Evolutionary conservation across 2,888 invertebrate species (phyloP).

Genomic region (Pterobdella sp.): DNA sequence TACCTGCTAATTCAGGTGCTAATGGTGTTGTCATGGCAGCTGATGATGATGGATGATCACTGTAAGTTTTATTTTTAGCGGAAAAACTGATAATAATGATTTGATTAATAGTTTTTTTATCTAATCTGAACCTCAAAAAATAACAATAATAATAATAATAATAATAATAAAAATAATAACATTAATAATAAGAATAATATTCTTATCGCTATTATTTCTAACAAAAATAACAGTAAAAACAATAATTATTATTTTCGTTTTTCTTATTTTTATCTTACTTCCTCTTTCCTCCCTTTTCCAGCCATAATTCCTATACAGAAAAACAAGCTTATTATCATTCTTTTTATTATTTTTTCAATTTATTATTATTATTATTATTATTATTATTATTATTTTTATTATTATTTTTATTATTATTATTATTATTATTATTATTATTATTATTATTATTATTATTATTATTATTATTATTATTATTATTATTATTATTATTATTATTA

Average conservation of each 20-base stretch:
- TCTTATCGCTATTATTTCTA: too few relatives aligned
- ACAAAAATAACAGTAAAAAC: too few relatives aligned
- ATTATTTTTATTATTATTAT: not conserved
- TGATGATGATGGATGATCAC: conserved; percentile 37
- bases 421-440: not conserved
- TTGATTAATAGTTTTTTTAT: not conserved
- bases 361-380: not conserved
- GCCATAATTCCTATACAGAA: too few relatives aligned
- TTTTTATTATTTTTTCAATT: conserved; percentile 1
- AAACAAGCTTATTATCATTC: too few relatives aligned
- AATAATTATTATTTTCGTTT: not conserved
- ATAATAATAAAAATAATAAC: too few relatives aligned
- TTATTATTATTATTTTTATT: not conserved
- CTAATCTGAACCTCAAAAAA: not conserved
- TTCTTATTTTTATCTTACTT: not conserved
- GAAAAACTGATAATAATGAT: too few relatives aligned
- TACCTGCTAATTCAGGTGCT: conserved; percentile 54
- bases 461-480: not conserved
- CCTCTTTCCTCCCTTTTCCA: too few relatives aligned
- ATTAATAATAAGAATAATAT: too few relatives aligned
- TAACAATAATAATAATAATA: too few relatives aligned
- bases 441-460: not conserved
- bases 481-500: not conserved
- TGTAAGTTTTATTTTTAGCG: too few relatives aligned
- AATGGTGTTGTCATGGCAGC: conserved; percentile 40